phyloP scores from a whole-genome alignment of 2,888 invertebrate species.

The Sinhomidia bicolor region DNA sequence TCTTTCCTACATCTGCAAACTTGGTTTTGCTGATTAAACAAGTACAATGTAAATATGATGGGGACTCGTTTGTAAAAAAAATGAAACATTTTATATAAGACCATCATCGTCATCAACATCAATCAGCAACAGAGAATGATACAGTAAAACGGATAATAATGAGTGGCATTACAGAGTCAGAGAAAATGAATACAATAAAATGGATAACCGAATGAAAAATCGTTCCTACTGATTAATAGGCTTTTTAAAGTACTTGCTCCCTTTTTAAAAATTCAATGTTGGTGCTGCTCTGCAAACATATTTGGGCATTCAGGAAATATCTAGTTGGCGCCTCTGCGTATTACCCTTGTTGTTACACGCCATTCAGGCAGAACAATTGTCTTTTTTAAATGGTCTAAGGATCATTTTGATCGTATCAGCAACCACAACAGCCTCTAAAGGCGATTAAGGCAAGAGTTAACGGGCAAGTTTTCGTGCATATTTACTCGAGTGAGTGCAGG shows the following conservation, averaged over 20 bases:
- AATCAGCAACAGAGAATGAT: no score
- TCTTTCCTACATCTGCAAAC: not conserved
- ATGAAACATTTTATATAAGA: slow-evolving; percentile 14
- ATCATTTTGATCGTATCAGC: slow-evolving; percentile 35
- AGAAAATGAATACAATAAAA: not conserved
- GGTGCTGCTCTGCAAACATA: slow-evolving; percentile 21
- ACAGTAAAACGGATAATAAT: not conserved
- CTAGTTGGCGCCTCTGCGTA: slow-evolving; percentile 60
- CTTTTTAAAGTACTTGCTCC: slow-evolving; percentile 37
- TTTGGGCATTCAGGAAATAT: slow-evolving; percentile 70
- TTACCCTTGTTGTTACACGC: slow-evolving; percentile 22
- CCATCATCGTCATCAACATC: not conserved
- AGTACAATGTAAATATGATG: slow-evolving; percentile 16
- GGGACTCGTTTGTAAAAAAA: not conserved
- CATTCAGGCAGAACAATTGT: slow-evolving; percentile 36
- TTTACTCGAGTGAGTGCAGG: not conserved
- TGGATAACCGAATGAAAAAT: slow-evolving; percentile 16
- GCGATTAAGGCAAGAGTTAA: slow-evolving; percentile 60
- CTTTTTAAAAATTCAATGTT: slow-evolving; percentile 38
- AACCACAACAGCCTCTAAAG: slow-evolving; percentile 21
- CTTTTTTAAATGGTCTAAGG: slow-evolving; percentile 51
- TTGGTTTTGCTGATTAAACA: slow-evolving; percentile 48
- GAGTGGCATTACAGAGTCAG: not conserved
- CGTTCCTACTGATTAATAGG: slow-evolving; percentile 20
- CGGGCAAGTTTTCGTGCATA: slow-evolving; percentile 50